Conservation (phyloP, 2,888 invertebrate species). For the Andrena chrysosceles region DNA sequence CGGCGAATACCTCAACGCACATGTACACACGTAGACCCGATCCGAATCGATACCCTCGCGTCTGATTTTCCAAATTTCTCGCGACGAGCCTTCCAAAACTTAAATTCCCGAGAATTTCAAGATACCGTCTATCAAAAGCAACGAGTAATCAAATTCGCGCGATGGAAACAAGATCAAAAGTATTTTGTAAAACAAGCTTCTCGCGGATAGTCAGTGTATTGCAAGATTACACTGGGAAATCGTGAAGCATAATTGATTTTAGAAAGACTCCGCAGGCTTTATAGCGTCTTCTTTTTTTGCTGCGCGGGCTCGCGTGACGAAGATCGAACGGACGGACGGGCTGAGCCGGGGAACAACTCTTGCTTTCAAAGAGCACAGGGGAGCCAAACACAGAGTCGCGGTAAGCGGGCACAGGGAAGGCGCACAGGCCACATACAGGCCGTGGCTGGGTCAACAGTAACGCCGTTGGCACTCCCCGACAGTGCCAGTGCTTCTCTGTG, state of each 20-base stretch:
- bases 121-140: no score
- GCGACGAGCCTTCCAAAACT: no score
- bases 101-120: no score
- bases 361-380: slow-evolving; percentile 76
- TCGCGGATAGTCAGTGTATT: no score
- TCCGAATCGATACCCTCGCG: slow-evolving; percentile 20
- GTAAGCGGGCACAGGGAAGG: slow-evolving; percentile 68
- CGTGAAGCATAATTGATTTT: background rate
- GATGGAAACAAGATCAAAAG: no score
- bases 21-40: slow-evolving; percentile 34
- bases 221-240: background rate
- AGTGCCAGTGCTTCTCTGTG: slow-evolving; percentile 72
- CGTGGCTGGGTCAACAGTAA: slow-evolving; percentile 82
- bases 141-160: no score
- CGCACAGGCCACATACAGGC: slow-evolving; percentile 69
- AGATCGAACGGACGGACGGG: slow-evolving; percentile 40
- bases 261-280: no score
- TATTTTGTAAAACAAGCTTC: no score
- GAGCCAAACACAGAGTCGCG: slow-evolving; percentile 64
- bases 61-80: background rate
- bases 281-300: background rate
- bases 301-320: slow-evolving; percentile 46
- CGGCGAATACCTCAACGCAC: slow-evolving; percentile 48
- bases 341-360: slow-evolving; percentile 71
- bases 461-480: slow-evolving; percentile 84